A percentile compares a stretch with the other conserved stretches of the same genome.
These are phyloP conservation scores for Pocillopora verrucosa DNA, from an alignment of 64 coral and sea anemone genomes.

Conservation along the genomic window DNA sequence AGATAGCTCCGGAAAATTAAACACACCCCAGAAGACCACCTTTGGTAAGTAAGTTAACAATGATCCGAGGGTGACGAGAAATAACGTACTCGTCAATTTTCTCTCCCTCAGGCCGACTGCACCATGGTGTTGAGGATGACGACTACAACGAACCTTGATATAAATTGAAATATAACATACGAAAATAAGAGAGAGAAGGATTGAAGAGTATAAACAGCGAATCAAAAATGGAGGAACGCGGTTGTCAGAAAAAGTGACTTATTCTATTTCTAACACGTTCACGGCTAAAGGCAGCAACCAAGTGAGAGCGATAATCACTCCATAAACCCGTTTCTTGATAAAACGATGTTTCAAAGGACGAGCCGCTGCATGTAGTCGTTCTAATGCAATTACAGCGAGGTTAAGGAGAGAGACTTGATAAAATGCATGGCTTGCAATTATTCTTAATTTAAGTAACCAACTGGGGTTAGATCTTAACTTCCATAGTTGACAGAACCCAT, in stretches of 20 bases:
- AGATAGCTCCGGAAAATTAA: not conserved
- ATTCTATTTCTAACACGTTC: too few relatives aligned
- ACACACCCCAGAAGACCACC: not conserved
- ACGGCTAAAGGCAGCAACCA: not conserved
- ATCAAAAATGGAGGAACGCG: too few relatives aligned
- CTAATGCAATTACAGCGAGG: not conserved
- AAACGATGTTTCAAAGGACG: not conserved
- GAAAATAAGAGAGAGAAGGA: not conserved
- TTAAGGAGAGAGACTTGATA: too few relatives aligned
- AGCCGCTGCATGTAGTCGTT: not conserved
- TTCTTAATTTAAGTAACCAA: too few relatives aligned
- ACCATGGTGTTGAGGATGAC: not conserved
- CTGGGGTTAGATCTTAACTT: too few relatives aligned
- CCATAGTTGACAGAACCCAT: too few relatives aligned
- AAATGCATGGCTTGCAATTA: too few relatives aligned
- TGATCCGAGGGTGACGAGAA: not conserved
- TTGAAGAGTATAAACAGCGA: not conserved
- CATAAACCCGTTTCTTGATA: not conserved
- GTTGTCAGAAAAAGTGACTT: too few relatives aligned
- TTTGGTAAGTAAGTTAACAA: not conserved
- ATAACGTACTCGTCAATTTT: slow-evolving; percentile 8
- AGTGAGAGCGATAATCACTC: not conserved
- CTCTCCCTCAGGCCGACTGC: not conserved
- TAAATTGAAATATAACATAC: not conserved
- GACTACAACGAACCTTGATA: not conserved